A percentile compares a stretch with the other conserved stretches of the same genome.
Conservation (phyloP, 2,888 invertebrate species). For the Acleris cristana region DNA sequence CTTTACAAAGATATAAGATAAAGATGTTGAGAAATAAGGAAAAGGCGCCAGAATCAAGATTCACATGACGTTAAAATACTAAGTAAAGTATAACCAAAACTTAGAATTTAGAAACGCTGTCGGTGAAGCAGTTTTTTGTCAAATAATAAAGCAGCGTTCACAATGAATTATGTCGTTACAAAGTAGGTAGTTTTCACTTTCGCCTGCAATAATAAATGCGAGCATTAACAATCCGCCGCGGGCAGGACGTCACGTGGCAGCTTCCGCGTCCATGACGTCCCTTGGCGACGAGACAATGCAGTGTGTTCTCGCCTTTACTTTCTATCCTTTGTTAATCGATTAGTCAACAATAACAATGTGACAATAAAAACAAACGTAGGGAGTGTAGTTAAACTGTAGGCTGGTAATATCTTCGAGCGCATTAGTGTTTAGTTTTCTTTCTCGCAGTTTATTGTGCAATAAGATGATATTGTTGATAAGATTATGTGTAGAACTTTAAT, state of each 20-base stretch:
- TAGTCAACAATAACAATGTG: constrained; percentile 3
- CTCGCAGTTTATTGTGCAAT: neutral
- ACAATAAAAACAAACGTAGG: neutral
- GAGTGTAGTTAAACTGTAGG: neutral
- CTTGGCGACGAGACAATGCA: constrained; percentile 53
- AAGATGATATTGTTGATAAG: neutral
- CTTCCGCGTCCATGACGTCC: constrained; percentile 65
- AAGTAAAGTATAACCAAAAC: neutral
- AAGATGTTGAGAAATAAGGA: too few relatives aligned
- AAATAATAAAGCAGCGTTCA: constrained; percentile 48
- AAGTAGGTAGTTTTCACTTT: constrained; percentile 72
- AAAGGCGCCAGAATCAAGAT: neutral
- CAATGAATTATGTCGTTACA: constrained; percentile 53
- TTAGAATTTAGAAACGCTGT: neutral
- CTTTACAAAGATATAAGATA: too few relatives aligned
- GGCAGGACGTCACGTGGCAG: constrained; percentile 70
- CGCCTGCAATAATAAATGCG: constrained; percentile 67
- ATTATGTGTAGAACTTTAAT: neutral
- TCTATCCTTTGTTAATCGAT: constrained; percentile 35
- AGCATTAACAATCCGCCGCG: constrained; percentile 68
- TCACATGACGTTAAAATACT: neutral
- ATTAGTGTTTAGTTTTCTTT: neutral
- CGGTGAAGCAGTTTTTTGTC: constrained; percentile 14
- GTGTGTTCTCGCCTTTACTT: constrained; percentile 36
- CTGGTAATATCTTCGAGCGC: neutral